A percentile compares a stretch with the other conserved stretches of the same genome.
These are phyloP conservation scores for Etia nguti DNA, from an alignment of 2,113 vertebrate genomes.

Conservation along the genomic window DNA sequence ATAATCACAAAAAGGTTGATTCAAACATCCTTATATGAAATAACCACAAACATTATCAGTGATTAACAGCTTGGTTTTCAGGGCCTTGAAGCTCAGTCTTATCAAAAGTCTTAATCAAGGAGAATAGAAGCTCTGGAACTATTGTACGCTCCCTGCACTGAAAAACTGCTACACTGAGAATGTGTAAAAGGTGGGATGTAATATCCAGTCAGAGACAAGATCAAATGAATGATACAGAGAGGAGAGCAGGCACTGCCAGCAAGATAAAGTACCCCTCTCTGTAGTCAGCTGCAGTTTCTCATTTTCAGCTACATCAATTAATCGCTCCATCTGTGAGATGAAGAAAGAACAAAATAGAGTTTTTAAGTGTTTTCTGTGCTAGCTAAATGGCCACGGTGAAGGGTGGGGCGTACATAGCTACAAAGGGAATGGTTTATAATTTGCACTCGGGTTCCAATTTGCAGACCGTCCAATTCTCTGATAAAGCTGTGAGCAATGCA, in stretches of 20 bases:
- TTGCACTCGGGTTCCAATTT: constrained; percentile 31
- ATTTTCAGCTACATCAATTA: background rate
- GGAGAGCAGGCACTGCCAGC: background rate
- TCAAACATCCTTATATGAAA: background rate
- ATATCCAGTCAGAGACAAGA: constrained; percentile 33
- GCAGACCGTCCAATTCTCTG: constrained; percentile 9
- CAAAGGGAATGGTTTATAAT: constrained; percentile 33
- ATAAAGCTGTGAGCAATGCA: constrained; percentile 4
- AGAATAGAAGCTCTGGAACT: background rate
- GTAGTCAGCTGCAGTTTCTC: constrained; percentile 14
- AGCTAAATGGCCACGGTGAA: background rate
- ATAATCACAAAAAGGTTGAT: background rate
- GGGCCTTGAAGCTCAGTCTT: background rate
- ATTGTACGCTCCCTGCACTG: background rate
- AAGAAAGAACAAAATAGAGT: constrained; percentile 2
- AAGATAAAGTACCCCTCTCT: constrained; percentile 34
- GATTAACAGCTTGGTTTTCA: background rate
- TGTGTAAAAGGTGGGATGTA: background rate
- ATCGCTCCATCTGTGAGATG: constrained; percentile 16
- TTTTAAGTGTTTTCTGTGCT: background rate
- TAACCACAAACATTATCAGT: background rate
- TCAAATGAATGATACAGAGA: constrained; percentile 21
- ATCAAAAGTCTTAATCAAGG: background rate
- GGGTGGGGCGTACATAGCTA: background rate
- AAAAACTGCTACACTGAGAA: background rate